Conservation (phyloP, 2,797 vertebrate genomes). For the Caiman crocodilus region DNA sequence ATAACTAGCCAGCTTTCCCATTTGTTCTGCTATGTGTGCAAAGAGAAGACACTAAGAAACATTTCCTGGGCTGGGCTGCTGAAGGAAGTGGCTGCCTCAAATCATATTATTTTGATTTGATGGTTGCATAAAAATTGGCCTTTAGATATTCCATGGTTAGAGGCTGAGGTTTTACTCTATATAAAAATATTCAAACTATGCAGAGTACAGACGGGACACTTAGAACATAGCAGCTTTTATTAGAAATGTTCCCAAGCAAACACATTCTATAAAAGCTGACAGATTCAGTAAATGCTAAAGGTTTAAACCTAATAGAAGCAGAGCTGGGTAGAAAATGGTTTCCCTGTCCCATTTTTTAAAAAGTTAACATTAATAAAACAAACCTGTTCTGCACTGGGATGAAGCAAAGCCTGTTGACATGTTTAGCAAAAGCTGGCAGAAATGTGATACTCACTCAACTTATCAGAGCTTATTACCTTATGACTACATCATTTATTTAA, state of each 20-base stretch:
- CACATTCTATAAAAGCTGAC: not conserved
- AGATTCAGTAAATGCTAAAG: not conserved
- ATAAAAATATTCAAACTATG: not conserved
- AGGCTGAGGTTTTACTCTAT: not conserved
- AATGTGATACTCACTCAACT: not conserved
- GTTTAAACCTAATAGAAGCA: not conserved
- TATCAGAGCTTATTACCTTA: not conserved
- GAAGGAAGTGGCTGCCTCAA: not conserved
- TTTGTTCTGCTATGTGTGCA: not conserved
- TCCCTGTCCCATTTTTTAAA: not conserved
- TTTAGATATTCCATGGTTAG: not conserved
- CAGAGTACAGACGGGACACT: not conserved
- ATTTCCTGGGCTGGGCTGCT: not conserved
- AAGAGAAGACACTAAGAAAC: not conserved
- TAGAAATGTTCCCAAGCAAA: not conserved
- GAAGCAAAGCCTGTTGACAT: too few species aligned
- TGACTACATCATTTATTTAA: too few species aligned
- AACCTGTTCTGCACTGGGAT: not conserved
- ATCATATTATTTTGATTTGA: not conserved
- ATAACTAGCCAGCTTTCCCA: not conserved
- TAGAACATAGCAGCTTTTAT: not conserved
- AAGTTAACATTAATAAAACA: not conserved
- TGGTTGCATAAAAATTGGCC: not conserved
- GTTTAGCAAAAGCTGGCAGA: not conserved
- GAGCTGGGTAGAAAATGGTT: not conserved